Evolutionary conservation across 2,113 vertebrate genomes (phyloP).

Genomic region (Gopherus flavomarginatus): DNA sequence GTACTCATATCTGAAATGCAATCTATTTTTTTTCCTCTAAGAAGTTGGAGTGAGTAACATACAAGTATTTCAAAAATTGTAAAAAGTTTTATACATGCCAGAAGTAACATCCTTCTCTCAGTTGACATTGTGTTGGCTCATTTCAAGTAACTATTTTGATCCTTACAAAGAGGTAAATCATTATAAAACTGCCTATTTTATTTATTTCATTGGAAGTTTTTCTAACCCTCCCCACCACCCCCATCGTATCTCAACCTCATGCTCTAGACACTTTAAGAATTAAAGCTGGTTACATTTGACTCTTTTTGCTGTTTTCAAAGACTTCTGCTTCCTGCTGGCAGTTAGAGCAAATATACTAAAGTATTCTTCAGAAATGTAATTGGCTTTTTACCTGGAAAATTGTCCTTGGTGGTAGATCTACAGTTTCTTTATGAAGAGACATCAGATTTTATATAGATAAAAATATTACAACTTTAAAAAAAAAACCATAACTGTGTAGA

Average conservation of each 20-base stretch:
- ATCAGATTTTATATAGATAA: not conserved
- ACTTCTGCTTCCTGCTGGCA: not conserved
- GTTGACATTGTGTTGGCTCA: not conserved
- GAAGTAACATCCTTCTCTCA: not conserved
- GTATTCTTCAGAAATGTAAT: not conserved
- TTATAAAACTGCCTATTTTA: not conserved
- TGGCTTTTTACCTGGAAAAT: not conserved
- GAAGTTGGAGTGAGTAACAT: not conserved
- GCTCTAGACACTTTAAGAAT: not conserved
- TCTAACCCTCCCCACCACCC: not conserved
- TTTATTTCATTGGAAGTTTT: not conserved
- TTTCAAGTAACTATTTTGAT: not conserved
- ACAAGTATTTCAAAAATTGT: not conserved
- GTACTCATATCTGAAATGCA: not conserved
- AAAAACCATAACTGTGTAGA: too few relatives aligned
- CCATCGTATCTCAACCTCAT: not conserved
- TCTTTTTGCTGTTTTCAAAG: not conserved
- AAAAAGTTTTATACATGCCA: not conserved
- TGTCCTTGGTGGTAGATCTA: not conserved
- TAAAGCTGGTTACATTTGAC: not conserved
- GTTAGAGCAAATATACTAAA: not conserved
- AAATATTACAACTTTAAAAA: not conserved
- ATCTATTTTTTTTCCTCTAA: not conserved
- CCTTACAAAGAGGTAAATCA: not conserved
- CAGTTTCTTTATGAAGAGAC: not conserved